phyloP scores from a whole-genome alignment of 2,888 invertebrate species.

The Apodemia zela region DNA sequence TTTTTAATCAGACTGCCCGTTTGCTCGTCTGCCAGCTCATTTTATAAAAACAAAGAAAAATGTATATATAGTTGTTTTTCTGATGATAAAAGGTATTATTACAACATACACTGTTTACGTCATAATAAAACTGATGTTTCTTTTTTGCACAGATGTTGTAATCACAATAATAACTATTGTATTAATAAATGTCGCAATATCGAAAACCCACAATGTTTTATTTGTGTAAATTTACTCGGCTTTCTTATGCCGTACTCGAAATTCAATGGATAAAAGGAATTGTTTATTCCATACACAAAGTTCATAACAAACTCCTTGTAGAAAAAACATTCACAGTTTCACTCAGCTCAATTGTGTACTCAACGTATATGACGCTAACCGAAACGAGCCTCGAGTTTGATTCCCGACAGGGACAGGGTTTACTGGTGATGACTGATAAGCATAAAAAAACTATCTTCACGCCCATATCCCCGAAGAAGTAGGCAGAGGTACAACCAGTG shows the following conservation, averaged over 20 bases:
- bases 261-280: background rate
- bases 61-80: background rate
- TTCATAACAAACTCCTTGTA: background rate
- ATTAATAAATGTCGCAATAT: background rate
- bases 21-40: background rate
- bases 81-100: background rate
- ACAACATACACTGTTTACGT: background rate
- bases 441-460: too few species aligned
- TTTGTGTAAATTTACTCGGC: background rate
- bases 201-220: background rate
- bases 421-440: too few species aligned
- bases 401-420: too few species aligned
- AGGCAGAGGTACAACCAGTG: too few species aligned
- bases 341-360: too few species aligned
- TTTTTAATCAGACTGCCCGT: too few species aligned
- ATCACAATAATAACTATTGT: background rate
- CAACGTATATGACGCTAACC: too few species aligned
- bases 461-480: too few species aligned
- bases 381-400: too few species aligned
- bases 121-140: background rate
- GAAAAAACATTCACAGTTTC: too few species aligned
- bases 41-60: background rate
- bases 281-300: background rate
- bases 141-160: conserved; percentile 10
- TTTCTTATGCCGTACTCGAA: background rate